A percentile compares a stretch with the other conserved stretches of the same genome.
phyloP scores from a whole-genome alignment of 2,888 invertebrate species.

The Coremacera marginata region DNA sequence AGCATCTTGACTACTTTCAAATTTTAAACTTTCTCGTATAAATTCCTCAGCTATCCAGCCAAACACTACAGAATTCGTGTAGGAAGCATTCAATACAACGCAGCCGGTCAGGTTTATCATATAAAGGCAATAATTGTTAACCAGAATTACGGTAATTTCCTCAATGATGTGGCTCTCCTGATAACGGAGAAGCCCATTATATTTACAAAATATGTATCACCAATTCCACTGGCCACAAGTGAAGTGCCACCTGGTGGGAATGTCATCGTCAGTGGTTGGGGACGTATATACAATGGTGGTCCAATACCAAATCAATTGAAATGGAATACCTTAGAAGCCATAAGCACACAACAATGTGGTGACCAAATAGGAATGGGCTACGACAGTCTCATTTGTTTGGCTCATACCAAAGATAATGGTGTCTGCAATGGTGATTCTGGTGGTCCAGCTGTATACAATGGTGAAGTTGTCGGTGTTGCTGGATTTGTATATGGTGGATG shows the following conservation, averaged over 20 bases:
- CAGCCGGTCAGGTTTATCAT: conserved; percentile 57
- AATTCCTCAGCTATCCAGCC: conserved; percentile 53
- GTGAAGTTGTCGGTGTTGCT: conserved; percentile 61
- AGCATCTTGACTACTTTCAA: neutral
- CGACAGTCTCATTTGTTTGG: conserved; percentile 60
- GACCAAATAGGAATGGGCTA: conserved; percentile 44
- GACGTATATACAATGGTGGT: conserved; percentile 50
- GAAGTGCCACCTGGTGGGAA: conserved; percentile 51
- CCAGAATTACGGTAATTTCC: conserved; percentile 49
- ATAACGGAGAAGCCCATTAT: conserved; percentile 55
- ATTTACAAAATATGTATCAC: conserved; percentile 51
- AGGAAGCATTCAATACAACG: conserved; percentile 62
- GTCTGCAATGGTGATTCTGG: conserved; percentile 65
- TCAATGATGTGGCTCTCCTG: conserved; percentile 61
- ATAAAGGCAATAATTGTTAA: conserved; percentile 58
- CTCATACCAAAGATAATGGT: conserved; percentile 53
- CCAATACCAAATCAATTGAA: conserved; percentile 53
- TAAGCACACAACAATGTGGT: conserved; percentile 53
- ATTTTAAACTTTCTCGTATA: neutral
- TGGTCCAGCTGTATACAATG: conserved; percentile 61
- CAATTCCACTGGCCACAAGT: conserved; percentile 54
- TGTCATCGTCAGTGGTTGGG: conserved; percentile 62
- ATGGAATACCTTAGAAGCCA: conserved; percentile 53
- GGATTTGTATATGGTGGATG: conserved; percentile 60
- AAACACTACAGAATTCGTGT: conserved; percentile 58